These are phyloP conservation scores for Nyctibius grandis DNA, from an alignment of 2,797 vertebrate genomes.

Conservation along the genomic window DNA sequence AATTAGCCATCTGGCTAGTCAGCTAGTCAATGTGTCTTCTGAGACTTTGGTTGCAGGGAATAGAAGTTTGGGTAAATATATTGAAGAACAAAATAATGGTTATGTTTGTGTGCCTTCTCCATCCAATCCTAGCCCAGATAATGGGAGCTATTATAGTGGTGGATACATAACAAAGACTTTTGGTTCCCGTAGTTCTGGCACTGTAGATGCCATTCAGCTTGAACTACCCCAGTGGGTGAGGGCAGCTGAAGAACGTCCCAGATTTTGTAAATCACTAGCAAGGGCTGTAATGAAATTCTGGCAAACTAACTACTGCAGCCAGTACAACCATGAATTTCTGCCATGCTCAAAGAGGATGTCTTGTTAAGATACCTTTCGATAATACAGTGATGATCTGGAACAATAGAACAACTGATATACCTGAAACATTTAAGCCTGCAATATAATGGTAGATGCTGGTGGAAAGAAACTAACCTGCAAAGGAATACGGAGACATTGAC, in stretches of 20 bases:
- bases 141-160: slow-evolving; percentile 58
- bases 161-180: slow-evolving; percentile 55
- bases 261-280: slow-evolving; percentile 54
- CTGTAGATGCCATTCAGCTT: slow-evolving; percentile 58
- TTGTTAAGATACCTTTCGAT: neutral
- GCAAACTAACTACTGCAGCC: slow-evolving; percentile 40
- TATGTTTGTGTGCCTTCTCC: slow-evolving; percentile 63
- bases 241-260: slow-evolving; percentile 17
- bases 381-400: neutral
- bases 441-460: neutral
- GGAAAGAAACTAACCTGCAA: neutral
- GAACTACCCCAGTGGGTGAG: slow-evolving; percentile 60
- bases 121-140: slow-evolving; percentile 55
- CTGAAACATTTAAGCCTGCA: neutral
- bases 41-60: slow-evolving; percentile 14
- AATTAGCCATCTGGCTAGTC: slow-evolving; percentile 34
- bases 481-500: neutral
- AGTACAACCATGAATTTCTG: neutral
- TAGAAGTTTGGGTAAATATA: slow-evolving; percentile 53
- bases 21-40: slow-evolving; percentile 18
- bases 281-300: slow-evolving; percentile 56
- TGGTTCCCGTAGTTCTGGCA: slow-evolving; percentile 42
- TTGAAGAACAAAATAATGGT: slow-evolving; percentile 37
- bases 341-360: neutral
- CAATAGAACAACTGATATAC: neutral